These are phyloP conservation scores for Agrenia bidenticulata DNA, from an alignment of 2,888 invertebrate genomes.

Conservation along the genomic window DNA sequence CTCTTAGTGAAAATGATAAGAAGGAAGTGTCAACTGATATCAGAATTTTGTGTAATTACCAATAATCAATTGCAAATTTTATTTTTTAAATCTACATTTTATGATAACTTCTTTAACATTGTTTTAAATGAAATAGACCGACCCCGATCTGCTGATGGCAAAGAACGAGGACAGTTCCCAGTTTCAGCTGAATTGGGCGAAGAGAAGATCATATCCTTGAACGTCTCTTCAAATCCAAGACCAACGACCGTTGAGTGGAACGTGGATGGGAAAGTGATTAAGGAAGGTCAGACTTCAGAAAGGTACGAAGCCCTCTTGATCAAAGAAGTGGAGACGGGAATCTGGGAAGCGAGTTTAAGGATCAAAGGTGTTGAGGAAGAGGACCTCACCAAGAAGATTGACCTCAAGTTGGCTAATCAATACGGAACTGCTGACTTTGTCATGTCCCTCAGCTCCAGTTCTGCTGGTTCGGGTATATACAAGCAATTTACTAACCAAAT, in stretches of 20 bases:
- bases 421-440: slow-evolving; percentile 41
- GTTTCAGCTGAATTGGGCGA: slow-evolving; percentile 44
- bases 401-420: slow-evolving; percentile 39
- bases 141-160: slow-evolving; percentile 37
- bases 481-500: slow-evolving; percentile 36
- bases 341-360: slow-evolving; percentile 38
- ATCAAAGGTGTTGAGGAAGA: slow-evolving; percentile 46
- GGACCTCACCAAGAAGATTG: slow-evolving; percentile 42
- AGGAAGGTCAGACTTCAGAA: slow-evolving; percentile 26
- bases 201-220: slow-evolving; percentile 39
- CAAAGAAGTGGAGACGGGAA: slow-evolving; percentile 26
- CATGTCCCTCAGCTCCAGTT: slow-evolving; percentile 35
- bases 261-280: slow-evolving; percentile 33
- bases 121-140: too few relatives aligned
- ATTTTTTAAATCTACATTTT: neutral
- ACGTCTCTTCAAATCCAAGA: slow-evolving; percentile 49
- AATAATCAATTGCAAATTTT: neutral
- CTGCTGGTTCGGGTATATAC: slow-evolving; percentile 46
- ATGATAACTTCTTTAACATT: neutral
- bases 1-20: slow-evolving; percentile 37
- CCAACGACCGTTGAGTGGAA: slow-evolving; percentile 41
- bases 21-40: slow-evolving; percentile 37
- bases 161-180: slow-evolving; percentile 24
- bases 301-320: slow-evolving; percentile 33
- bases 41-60: slow-evolving; percentile 45